Percentiles rank a stretch among this genome's conserved stretches.
Conservation (phyloP, 2,113 vertebrate species). For the Ptilorrhoa leucosticta region DNA sequence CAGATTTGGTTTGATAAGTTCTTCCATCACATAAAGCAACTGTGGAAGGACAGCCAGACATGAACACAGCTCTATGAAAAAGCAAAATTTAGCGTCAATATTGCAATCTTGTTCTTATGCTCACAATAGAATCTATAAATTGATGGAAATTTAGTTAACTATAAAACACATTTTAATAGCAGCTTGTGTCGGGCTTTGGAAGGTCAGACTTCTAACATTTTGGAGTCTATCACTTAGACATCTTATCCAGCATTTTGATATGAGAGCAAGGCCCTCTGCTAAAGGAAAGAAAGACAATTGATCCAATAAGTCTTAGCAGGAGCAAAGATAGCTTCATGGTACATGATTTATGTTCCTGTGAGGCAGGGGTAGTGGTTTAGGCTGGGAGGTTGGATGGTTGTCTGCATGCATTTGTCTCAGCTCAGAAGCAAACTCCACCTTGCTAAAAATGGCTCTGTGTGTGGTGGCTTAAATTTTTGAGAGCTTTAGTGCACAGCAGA, state of each 20-base stretch:
- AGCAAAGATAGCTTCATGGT: background rate
- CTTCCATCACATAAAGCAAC: background rate
- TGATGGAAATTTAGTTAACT: background rate
- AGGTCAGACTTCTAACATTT: background rate
- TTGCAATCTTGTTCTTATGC: background rate
- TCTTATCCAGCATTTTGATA: background rate
- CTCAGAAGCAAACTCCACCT: background rate
- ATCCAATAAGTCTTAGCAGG: background rate
- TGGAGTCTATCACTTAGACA: background rate
- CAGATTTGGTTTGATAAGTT: constrained; percentile 3
- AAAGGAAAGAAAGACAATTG: background rate
- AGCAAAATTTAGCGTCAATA: background rate
- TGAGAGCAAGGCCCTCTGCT: background rate
- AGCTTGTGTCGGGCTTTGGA: background rate
- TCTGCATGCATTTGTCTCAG: background rate
- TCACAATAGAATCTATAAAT: background rate
- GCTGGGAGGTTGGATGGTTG: background rate
- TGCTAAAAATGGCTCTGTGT: background rate
- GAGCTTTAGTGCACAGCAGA: background rate
- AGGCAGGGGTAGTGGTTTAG: background rate
- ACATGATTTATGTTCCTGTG: background rate
- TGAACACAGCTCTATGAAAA: background rate
- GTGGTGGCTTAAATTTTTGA: background rate
- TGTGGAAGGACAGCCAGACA: background rate
- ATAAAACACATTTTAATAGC: background rate